Conservation (phyloP, 2,888 invertebrate species). For the Drosophila paracracens region DNA sequence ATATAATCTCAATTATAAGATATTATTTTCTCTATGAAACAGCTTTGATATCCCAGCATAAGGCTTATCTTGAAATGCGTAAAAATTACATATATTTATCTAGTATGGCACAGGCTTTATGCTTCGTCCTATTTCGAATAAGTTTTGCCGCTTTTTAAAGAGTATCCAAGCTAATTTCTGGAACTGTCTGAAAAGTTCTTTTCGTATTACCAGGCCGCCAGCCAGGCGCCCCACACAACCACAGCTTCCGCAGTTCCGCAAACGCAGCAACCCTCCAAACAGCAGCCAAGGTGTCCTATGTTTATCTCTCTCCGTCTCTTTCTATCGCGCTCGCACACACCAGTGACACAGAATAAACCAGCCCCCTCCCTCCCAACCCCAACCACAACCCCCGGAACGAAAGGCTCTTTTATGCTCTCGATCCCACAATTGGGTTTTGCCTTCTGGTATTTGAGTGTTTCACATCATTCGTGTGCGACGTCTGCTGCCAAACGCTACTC, state of each 20-base stretch:
- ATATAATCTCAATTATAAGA: background rate
- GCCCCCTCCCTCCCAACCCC: background rate
- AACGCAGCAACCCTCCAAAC: slow-evolving; percentile 41
- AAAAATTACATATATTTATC: background rate
- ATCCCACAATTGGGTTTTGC: slow-evolving; percentile 50
- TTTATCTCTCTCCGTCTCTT: slow-evolving; percentile 16
- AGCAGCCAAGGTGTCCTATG: slow-evolving; percentile 41
- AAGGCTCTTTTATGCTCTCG: slow-evolving; percentile 49
- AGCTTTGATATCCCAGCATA: background rate
- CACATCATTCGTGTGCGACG: slow-evolving; percentile 59
- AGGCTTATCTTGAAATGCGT: background rate
- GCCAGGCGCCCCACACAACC: slow-evolving; percentile 43
- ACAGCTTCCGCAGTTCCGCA: slow-evolving; percentile 2
- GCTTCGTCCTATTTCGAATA: background rate
- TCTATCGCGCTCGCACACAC: slow-evolving; percentile 14
- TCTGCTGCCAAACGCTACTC: slow-evolving; percentile 45
- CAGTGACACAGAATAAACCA: background rate
- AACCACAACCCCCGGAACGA: slow-evolving; percentile 6
- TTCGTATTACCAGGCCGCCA: slow-evolving; percentile 52
- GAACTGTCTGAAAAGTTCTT: background rate
- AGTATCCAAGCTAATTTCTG: slow-evolving; percentile 16
- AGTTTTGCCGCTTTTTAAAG: background rate
- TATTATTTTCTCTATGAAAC: background rate
- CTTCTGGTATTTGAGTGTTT: slow-evolving; percentile 29
- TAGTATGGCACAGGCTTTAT: background rate